Conservation (phyloP, 1,140 invertebrate genomes). For the Drosophila azteca region DNA sequence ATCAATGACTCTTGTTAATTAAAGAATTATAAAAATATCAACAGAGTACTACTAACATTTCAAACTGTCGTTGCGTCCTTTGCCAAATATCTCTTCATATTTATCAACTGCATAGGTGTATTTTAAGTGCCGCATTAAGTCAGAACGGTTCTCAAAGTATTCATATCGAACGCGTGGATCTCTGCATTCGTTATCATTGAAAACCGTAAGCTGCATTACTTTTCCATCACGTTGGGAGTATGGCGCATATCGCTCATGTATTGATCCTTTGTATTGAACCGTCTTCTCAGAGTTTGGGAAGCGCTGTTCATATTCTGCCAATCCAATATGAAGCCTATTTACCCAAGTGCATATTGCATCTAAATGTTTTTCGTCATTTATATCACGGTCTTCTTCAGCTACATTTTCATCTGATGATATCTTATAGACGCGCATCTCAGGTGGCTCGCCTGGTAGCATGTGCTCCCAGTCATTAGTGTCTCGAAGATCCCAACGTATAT, state of each 20-base stretch:
- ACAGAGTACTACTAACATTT: conserved; percentile 84
- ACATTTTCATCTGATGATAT: conserved; percentile 83
- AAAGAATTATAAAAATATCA: background rate
- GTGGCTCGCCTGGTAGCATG: conserved; percentile 88
- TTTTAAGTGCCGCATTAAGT: conserved; percentile 87
- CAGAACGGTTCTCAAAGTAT: conserved; percentile 88
- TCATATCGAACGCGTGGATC: conserved; percentile 86
- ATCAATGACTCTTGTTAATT: background rate
- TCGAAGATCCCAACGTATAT: conserved; percentile 86
- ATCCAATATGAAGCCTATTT: conserved; percentile 87
- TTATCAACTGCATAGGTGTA: conserved; percentile 86
- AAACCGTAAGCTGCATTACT: conserved; percentile 88
- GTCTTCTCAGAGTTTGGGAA: conserved; percentile 90
- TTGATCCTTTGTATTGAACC: conserved; percentile 89
- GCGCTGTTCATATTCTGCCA: conserved; percentile 88
- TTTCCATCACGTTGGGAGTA: conserved; percentile 89
- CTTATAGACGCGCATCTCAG: conserved; percentile 80
- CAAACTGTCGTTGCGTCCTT: conserved; percentile 88
- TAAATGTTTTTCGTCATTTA: conserved; percentile 88
- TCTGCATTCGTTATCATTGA: conserved; percentile 88
- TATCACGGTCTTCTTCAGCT: conserved; percentile 56
- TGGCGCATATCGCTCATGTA: conserved; percentile 90
- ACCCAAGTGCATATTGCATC: conserved; percentile 92
- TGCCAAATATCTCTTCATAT: conserved; percentile 87
- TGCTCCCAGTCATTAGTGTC: conserved; percentile 88